Percentiles rank a stretch among this genome's conserved stretches.
phyloP scores from a whole-genome alignment of 2,888 invertebrate genomes.

The Criorhina ranunculi region DNA sequence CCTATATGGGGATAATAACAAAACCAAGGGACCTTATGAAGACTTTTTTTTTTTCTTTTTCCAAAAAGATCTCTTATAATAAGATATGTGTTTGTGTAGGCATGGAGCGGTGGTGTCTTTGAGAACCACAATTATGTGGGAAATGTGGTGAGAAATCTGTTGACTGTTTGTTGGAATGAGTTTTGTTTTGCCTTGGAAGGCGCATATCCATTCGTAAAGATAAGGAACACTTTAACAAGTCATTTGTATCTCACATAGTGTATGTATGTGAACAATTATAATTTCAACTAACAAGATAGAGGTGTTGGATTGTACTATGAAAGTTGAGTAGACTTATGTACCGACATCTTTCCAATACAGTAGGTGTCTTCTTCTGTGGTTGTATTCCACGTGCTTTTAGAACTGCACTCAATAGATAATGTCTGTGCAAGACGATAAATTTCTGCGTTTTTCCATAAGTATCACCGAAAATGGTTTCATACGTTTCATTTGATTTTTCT shows the following conservation, averaged over 20 bases:
- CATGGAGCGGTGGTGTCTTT: conserved; percentile 10
- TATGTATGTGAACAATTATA: background rate
- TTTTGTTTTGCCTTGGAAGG: background rate
- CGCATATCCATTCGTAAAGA: conserved; percentile 2
- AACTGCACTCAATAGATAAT: too few relatives aligned
- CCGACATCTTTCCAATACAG: too few relatives aligned
- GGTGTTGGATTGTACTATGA: background rate
- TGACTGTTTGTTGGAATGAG: conserved; percentile 11
- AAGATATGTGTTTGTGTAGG: background rate
- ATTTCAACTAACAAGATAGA: background rate
- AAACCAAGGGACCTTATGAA: conserved; percentile 21
- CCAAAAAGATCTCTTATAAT: conserved; percentile 13
- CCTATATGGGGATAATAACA: conserved; percentile 18
- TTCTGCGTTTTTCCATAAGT: too few relatives aligned
- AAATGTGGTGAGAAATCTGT: conserved; percentile 61
- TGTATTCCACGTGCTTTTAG: too few relatives aligned
- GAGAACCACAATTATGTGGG: conserved; percentile 50
- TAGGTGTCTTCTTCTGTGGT: too few relatives aligned
- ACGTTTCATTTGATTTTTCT: too few relatives aligned
- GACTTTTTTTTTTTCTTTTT: too few relatives aligned
- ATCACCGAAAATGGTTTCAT: too few relatives aligned
- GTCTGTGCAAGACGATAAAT: too few relatives aligned
- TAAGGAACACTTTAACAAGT: conserved; percentile 27
- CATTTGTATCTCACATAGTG: conserved; percentile 16
- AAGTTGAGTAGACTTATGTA: too few relatives aligned